Base-by-base conservation (phyloP, 2,113 vertebrate species). In the Rhinogobius similis region DNA sequence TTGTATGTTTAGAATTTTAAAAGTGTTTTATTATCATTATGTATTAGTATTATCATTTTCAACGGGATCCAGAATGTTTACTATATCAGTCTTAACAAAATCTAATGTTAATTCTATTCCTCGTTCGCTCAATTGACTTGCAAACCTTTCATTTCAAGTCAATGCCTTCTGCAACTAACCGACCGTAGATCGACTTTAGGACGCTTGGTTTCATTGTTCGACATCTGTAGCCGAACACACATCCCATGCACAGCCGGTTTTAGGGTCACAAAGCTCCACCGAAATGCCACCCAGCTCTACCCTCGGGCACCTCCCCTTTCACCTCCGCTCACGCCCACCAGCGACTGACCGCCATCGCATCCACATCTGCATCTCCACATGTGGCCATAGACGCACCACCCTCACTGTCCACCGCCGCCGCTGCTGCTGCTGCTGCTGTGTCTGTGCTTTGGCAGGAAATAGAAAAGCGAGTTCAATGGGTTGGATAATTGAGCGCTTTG, bases 351-450 rank as follows among this genome's bases (percentile, higher is more conserved):
- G 18, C 79, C 70, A 62, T 79, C 79, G 59, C 69, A 52, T 79
- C 59, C 71, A 79, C 81, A 86, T 87, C 87, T 62, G 76, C 85
- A 90, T 91, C 83, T 76, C 71, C 82, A 87, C 79, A 75, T 86
- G 82, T 81, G 79, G 74, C 73, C 82, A 75, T 77, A 67, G 16
- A 46, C 16, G 76, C 44, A 53, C 24, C 53, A 66, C 53, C 73
- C 73, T 76, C 82, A 72, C 71, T 58, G 65, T 81, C 84, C 74
- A 8, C 46, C n/a, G n/a, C n/a, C n/a, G n/a, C 18, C 20, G 4
- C 52, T 58, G 74, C 75, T 75, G 82, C 68, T 2, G 66, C 65
- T 61, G 27, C 65, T 56, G 55, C 74, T 78, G 83, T 76, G 68
- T 73, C 46, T 61, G 58, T 61, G 55, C 55, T 27, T 56, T 56